Conservation (phyloP, 2,888 invertebrate genomes). For the Podotricha telesiphe region DNA sequence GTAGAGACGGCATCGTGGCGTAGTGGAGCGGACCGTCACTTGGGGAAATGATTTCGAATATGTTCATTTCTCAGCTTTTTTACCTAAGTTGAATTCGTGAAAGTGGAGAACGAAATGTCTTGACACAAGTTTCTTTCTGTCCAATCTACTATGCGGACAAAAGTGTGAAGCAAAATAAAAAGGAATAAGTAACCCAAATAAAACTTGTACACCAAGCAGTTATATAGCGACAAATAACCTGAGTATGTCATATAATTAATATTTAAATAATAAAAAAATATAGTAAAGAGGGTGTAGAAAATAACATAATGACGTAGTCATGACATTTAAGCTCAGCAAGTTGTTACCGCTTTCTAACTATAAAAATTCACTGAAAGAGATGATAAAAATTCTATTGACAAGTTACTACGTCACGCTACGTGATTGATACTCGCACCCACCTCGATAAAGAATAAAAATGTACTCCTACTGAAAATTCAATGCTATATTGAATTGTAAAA, state of each 20-base stretch:
- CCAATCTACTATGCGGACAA: too few relatives aligned
- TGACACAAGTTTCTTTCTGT: too few relatives aligned
- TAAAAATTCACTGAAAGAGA: not conserved
- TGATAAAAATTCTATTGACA: not conserved
- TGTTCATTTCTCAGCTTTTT: too few relatives aligned
- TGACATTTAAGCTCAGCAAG: not conserved
- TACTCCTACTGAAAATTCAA: not conserved
- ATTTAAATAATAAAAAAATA: not conserved
- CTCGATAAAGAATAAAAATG: not conserved
- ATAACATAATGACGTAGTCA: not conserved
- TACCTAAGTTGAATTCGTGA: too few relatives aligned
- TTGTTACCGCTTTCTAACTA: not conserved
- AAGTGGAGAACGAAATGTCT: too few relatives aligned
- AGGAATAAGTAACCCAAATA: too few relatives aligned
- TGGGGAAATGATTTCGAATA: too few relatives aligned
- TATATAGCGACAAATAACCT: too few relatives aligned
- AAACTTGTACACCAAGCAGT: too few relatives aligned
- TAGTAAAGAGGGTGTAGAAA: not conserved
- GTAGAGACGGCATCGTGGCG: not conserved
- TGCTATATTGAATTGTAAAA: not conserved
- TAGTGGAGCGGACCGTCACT: too few relatives aligned
- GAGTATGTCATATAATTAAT: too few relatives aligned
- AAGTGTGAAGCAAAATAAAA: too few relatives aligned
- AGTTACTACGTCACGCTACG: not conserved
- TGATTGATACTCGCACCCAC: not conserved